These are phyloP conservation scores for Poicephalus gulielmi DNA, from an alignment of 2,113 vertebrate genomes.

Conservation along the genomic window DNA sequence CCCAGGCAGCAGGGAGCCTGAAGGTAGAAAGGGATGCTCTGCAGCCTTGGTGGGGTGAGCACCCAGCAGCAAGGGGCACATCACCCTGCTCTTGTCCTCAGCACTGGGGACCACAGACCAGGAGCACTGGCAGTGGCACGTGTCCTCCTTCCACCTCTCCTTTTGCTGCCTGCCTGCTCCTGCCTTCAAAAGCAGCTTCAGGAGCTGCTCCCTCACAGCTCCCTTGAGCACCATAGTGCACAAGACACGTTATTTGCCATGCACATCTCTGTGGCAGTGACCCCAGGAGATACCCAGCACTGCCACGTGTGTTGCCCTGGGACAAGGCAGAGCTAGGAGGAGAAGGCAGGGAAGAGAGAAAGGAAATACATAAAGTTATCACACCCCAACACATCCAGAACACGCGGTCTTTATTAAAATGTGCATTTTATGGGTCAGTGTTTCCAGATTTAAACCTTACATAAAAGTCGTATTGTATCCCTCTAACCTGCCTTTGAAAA, in stretches of 20 bases:
- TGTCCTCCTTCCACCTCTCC: background rate
- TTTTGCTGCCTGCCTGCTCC: background rate
- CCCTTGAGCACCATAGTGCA: background rate
- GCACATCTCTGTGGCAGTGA: background rate
- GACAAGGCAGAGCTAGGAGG: background rate
- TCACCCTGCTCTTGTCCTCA: background rate
- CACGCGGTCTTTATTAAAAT: constrained; percentile 9
- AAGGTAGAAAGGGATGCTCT: background rate
- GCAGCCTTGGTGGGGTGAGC: background rate
- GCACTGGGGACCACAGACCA: background rate
- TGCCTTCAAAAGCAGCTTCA: background rate
- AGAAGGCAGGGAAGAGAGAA: background rate
- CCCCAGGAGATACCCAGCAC: background rate
- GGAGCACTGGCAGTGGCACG: accelerated
- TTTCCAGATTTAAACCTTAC: background rate
- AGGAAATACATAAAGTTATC: background rate
- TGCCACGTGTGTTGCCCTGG: background rate
- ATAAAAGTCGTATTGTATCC: background rate
- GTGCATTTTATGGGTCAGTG: background rate
- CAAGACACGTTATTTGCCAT: background rate
- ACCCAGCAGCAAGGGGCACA: background rate
- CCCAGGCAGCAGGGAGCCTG: background rate
- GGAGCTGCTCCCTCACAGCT: background rate
- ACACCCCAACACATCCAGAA: background rate
- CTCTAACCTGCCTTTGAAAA: background rate